A percentile compares a stretch with the other conserved stretches of the same genome.
These are phyloP conservation scores for Toxotes jaculatrix DNA, from an alignment of 2,113 vertebrate species.

Conservation along the genomic window DNA sequence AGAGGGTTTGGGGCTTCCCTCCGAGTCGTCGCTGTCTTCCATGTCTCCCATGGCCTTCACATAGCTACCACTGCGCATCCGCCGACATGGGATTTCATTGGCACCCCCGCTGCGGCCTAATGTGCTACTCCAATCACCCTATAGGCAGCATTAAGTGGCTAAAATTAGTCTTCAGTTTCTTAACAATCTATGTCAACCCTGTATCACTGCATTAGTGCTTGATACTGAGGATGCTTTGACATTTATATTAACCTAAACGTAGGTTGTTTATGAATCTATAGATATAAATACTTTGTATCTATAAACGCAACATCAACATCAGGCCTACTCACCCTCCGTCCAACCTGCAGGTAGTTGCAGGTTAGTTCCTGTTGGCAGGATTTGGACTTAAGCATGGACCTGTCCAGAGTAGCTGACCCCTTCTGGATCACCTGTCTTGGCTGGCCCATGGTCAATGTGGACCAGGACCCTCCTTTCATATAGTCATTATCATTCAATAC, in stretches of 20 bases:
- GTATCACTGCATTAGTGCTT: neutral
- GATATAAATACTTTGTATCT: neutral
- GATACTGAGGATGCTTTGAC: neutral
- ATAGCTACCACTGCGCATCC: conserved; percentile 99
- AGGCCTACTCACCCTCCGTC: conserved; percentile 81
- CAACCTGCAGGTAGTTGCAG: conserved; percentile 96
- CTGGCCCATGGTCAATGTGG: conserved; percentile 94
- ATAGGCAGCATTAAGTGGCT: conserved; percentile 83
- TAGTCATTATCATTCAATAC: conserved; percentile 88
- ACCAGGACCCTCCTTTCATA: conserved; percentile 96
- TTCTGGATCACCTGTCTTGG: conserved; percentile 94
- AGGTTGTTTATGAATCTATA: neutral
- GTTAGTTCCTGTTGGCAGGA: conserved; percentile 96
- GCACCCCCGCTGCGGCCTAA: conserved; percentile 85
- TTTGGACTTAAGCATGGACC: conserved; percentile 96
- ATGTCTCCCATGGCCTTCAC: conserved; percentile 98
- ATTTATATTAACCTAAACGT: neutral
- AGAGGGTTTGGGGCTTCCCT: conserved; percentile 96
- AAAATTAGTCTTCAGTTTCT: conserved; percentile 23
- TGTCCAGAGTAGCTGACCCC: conserved; percentile 95
- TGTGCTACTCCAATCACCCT: conserved; percentile 93
- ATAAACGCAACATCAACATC: neutral
- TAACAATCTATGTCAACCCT: neutral
- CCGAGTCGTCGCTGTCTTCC: conserved; percentile 97
- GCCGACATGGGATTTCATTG: conserved; percentile 94